Evolutionary conservation across 2,797 vertebrate species (phyloP).

Genomic region (Etheostoma nigrum): DNA sequence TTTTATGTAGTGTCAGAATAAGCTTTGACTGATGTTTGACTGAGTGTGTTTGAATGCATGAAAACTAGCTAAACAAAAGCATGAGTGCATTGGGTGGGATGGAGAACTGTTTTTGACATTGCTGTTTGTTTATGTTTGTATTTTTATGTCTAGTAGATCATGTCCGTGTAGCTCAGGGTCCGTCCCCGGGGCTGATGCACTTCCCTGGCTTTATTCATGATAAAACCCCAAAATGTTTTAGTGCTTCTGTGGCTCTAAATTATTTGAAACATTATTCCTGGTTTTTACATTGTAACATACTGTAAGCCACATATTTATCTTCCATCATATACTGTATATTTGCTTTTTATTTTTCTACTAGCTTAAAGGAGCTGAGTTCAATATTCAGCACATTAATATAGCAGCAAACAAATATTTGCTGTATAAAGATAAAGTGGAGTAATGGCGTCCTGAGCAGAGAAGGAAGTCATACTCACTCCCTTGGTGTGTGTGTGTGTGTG

Average conservation of each 20-base stretch:
- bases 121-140: slow-evolving; percentile 25
- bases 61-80: slow-evolving; percentile 18
- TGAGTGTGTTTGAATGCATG: slow-evolving; percentile 39
- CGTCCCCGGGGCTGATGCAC: slow-evolving; percentile 60
- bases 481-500: too few relatives aligned
- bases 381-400: too few relatives aligned
- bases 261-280: slow-evolving; percentile 74
- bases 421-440: too few relatives aligned
- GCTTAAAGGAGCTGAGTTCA: slow-evolving; percentile 12
- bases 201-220: slow-evolving; percentile 55
- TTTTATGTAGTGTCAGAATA: slow-evolving; percentile 27
- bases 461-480: too few relatives aligned
- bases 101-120: slow-evolving; percentile 3
- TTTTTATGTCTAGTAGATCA: slow-evolving; percentile 32
- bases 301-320: slow-evolving; percentile 53
- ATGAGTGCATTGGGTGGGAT: slow-evolving; percentile 6
- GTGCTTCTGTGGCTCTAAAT: slow-evolving; percentile 75
- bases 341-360: slow-evolving; percentile 57
- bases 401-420: too few relatives aligned
- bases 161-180: slow-evolving; percentile 59
- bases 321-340: slow-evolving; percentile 74
- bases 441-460: too few relatives aligned
- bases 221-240: slow-evolving; percentile 47
- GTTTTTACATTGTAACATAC: slow-evolving; percentile 64
- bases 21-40: slow-evolving; percentile 33